Evolutionary conservation across 2,113 vertebrate species (phyloP), one percentile per base, ranked within the genome.

Genomic region (Antigone vipio): DNA sequence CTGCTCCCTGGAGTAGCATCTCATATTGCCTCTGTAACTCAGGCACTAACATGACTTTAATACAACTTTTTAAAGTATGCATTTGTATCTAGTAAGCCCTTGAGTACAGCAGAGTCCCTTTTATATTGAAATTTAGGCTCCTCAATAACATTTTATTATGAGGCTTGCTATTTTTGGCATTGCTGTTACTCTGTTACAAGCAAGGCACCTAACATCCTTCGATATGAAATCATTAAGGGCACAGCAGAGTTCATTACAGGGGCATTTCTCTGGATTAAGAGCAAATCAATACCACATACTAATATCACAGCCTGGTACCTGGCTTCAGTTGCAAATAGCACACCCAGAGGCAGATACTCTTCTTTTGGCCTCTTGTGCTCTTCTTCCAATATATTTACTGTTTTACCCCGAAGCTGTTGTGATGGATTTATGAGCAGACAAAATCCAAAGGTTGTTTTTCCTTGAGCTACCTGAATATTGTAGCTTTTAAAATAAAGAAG

Each of bases 231-330:
- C 96, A 95, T 93, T 95, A 95, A 90, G 92, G 93, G 88, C 93
- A 85, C 94, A 94, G 93, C 94, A 92, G 96, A 97, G 95, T 97
- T 97, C 97, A 96, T 97, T 97, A 97, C 90, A 91, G 94, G 95
- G 95, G 97, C 96, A 97, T 97, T 97, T 96, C 94, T 95, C 88
- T 83, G 95, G 94, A 97, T 97, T 97, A 97, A 92, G 95, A 95
- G 75, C 92, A 96, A 96, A 97, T 97, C 97, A 95, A 97, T 96
- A 94, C 76, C 94, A 94, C 74, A 81, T 66, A 95, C 94, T 96
- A 94, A 96, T 96, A 97, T 94, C 77, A 20, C 93, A 95, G 95
- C 81, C 71, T 69, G 77, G 66, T 94, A 88, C 88, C 74, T 67
- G 90, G 63, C 89, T 94, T 76, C 7, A 4, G 79, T 95, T 96